Evolutionary conservation across 2,888 invertebrate genomes (phyloP).

Genomic region (Philopedon plagiatum): DNA sequence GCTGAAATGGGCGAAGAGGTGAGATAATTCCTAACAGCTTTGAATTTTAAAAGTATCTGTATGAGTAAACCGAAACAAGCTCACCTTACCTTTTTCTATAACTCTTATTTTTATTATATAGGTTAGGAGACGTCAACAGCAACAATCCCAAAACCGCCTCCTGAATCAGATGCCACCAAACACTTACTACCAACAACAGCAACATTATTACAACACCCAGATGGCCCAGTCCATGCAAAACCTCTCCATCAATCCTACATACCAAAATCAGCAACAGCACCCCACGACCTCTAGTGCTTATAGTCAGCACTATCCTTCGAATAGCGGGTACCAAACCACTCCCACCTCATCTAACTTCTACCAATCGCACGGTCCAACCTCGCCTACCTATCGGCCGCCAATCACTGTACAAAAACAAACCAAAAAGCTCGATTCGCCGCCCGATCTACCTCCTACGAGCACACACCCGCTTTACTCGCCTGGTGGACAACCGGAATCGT

Average conservation of each 20-base stretch:
- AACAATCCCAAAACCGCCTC: conserved; percentile 51
- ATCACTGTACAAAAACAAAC: conserved; percentile 71
- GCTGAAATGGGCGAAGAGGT: conserved; percentile 88
- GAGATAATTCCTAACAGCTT: no score
- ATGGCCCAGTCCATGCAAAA: conserved; percentile 66
- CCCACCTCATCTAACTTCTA: conserved; percentile 49
- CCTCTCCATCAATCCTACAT: conserved; percentile 60
- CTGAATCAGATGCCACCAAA: conserved; percentile 60
- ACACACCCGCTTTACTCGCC: conserved; percentile 75
- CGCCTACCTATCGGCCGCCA: conserved; percentile 68
- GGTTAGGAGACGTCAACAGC: conserved; percentile 49
- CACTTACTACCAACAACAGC: conserved; percentile 55
- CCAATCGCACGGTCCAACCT: conserved; percentile 68
- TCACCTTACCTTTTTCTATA: not conserved
- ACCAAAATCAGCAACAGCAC: conserved; percentile 54
- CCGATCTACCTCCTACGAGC: conserved; percentile 74
- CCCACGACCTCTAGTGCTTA: conserved; percentile 38
- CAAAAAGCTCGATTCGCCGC: conserved; percentile 63
- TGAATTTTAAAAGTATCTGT: no score
- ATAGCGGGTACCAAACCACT: conserved; percentile 25
- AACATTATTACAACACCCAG: conserved; percentile 59
- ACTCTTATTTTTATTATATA: not conserved
- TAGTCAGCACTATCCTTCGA: conserved; percentile 41
- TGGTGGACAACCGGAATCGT: conserved; percentile 10
- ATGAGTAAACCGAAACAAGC: no score